A percentile compares a stretch with the other conserved stretches of the same genome.
Evolutionary conservation across 2,113 vertebrate species (phyloP).

Genomic region (Passerina amoena): DNA sequence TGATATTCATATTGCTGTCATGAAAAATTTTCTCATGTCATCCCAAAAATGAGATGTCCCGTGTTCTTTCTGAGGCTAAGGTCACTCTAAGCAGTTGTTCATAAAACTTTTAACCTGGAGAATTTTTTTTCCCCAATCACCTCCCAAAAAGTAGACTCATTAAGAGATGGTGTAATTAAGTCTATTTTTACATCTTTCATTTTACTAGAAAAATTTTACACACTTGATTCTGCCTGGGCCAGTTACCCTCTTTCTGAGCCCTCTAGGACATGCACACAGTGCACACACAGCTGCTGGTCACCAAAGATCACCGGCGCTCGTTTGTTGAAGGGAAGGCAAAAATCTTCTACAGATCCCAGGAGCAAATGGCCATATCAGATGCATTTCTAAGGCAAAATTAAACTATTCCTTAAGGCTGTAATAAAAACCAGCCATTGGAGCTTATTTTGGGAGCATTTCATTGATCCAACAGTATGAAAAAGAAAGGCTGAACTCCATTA

Average conservation of each 20-base stretch:
- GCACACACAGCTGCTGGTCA: background rate
- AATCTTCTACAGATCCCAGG: background rate
- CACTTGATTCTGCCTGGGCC: background rate
- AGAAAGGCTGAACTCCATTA: background rate
- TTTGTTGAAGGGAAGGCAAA: background rate
- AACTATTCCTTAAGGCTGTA: background rate
- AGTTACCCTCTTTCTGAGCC: background rate
- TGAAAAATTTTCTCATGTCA: background rate
- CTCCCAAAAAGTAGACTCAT: background rate
- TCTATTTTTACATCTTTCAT: background rate
- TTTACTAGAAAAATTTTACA: background rate
- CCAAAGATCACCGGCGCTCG: background rate
- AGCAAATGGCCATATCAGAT: background rate
- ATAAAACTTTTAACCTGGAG: background rate
- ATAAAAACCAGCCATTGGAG: background rate
- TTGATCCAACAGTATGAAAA: background rate
- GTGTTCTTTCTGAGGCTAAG: background rate
- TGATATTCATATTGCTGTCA: background rate
- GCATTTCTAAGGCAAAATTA: constrained; percentile 12
- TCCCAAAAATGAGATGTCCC: background rate
- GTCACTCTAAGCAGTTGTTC: background rate
- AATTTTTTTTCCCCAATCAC: background rate
- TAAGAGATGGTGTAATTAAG: background rate
- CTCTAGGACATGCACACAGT: background rate
- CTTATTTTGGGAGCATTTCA: constrained; percentile 2